Percentiles rank a stretch among this genome's conserved stretches.
Evolutionary conservation across 2,888 invertebrate species (phyloP).

Genomic region (Papilio protenor): DNA sequence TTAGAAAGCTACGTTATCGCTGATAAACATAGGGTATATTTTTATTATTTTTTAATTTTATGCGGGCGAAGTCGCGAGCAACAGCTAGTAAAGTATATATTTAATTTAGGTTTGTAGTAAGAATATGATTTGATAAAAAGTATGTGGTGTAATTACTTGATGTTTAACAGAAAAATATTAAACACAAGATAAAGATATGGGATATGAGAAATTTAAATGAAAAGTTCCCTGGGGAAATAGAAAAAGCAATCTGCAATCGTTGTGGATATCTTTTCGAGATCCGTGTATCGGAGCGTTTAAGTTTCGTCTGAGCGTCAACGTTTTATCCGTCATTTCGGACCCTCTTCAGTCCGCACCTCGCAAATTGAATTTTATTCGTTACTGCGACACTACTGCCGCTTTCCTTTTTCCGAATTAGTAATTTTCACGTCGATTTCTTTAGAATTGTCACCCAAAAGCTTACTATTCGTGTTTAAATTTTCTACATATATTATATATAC

Average conservation of each 20-base stretch:
- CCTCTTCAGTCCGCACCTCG: constrained; percentile 79
- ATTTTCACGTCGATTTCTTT: constrained; percentile 14
- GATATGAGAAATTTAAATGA: constrained; percentile 14
- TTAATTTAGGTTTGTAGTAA: no score
- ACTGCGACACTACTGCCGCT: constrained; percentile 64
- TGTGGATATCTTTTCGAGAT: constrained; percentile 35
- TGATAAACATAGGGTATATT: no score
- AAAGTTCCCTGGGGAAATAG: constrained; percentile 26
- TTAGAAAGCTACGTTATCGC: no score
- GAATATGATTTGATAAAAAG: no score
- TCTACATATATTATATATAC: no score
- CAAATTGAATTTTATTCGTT: constrained; percentile 83
- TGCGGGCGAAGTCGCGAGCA: no score
- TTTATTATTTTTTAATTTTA: no score
- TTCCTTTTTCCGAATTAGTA: constrained; percentile 63
- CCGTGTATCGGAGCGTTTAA: constrained; percentile 35
- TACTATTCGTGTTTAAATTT: no score
- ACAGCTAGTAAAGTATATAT: no score
- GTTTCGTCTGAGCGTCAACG: constrained; percentile 43
- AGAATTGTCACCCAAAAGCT: constrained; percentile 10
- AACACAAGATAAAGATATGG: not conserved
- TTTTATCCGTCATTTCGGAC: constrained; percentile 72
- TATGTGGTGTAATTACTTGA: not conserved
- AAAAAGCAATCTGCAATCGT: constrained; percentile 29
- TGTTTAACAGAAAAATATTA: not conserved